A percentile compares a stretch with the other conserved stretches of the same genome.
These are phyloP conservation scores for Rhinophrynus dorsalis DNA, from an alignment of 2,797 vertebrate species.

Conservation along the genomic window DNA sequence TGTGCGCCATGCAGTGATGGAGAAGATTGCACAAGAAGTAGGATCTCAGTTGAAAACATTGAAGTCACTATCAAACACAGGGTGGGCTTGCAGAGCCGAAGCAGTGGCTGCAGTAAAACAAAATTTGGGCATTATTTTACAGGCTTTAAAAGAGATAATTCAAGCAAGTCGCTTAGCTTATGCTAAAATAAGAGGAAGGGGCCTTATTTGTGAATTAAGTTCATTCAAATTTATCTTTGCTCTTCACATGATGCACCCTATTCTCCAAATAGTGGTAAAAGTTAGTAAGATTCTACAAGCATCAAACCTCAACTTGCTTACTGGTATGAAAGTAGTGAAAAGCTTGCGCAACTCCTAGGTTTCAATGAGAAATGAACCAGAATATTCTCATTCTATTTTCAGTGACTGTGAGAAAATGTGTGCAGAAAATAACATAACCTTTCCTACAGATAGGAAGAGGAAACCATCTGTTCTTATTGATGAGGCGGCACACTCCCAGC, in stretches of 20 bases:
- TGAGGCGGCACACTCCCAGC: not conserved
- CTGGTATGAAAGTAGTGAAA: not conserved
- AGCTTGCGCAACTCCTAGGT: not conserved
- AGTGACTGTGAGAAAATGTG: not conserved
- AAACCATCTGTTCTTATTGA: not conserved
- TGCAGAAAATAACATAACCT: not conserved
- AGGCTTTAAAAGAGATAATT: not conserved
- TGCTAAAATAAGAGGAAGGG: not conserved
- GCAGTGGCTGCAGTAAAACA: not conserved
- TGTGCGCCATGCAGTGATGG: constrained; percentile 1
- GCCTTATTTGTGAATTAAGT: not conserved
- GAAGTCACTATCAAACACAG: not conserved
- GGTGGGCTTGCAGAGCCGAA: not conserved
- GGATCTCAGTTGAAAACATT: too few species aligned
- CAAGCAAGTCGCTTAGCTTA: not conserved
- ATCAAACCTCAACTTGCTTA: not conserved
- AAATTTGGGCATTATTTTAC: too few species aligned
- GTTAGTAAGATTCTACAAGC: not conserved
- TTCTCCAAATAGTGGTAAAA: constrained; percentile 7
- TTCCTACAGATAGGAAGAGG: not conserved
- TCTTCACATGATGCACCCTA: constrained; percentile 2
- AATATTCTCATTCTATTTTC: not conserved
- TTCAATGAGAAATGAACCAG: too few species aligned
- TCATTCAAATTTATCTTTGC: not conserved
- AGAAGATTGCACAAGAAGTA: not conserved